These are phyloP conservation scores for Polia nebulosa DNA, from an alignment of 2,888 invertebrate species.

Conservation along the genomic window DNA sequence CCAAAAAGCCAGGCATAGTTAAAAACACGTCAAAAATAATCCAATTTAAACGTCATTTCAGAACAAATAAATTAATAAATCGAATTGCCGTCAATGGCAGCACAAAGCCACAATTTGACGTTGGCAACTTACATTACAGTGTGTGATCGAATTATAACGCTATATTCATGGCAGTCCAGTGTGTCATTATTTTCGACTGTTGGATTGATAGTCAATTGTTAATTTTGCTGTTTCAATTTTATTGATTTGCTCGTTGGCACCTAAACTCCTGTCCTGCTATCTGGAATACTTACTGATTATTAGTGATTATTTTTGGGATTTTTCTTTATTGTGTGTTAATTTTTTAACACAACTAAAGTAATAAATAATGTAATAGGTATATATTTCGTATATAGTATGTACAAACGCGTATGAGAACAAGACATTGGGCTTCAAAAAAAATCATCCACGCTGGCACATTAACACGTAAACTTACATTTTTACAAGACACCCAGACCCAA, in stretches of 20 bases:
- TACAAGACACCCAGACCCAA: no score
- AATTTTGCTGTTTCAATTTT: conserved; percentile 15
- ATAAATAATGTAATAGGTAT: no score
- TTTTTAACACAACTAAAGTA: no score
- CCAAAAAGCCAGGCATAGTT: not conserved
- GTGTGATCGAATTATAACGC: conserved; percentile 28
- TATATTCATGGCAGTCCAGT: conserved; percentile 12
- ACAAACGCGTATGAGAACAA: no score
- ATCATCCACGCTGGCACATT: no score
- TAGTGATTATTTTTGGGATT: no score
- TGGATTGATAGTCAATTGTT: conserved; percentile 4
- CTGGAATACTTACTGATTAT: no score
- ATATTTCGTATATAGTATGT: no score
- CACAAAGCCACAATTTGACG: conserved; percentile 29
- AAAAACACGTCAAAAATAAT: conserved; percentile 19
- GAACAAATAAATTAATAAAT: conserved; percentile 30
- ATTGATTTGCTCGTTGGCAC: not conserved
- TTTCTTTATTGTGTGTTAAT: no score
- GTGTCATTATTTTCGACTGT: conserved; percentile 24
- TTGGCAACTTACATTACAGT: conserved; percentile 13
- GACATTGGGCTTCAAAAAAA: no score
- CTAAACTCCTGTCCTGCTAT: no score
- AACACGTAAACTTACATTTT: no score
- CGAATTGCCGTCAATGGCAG: conserved; percentile 17
- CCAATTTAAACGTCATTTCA: conserved; percentile 3